phyloP scores from a whole-genome alignment of 2,113 vertebrate species.

The Capreolus pygargus region DNA sequence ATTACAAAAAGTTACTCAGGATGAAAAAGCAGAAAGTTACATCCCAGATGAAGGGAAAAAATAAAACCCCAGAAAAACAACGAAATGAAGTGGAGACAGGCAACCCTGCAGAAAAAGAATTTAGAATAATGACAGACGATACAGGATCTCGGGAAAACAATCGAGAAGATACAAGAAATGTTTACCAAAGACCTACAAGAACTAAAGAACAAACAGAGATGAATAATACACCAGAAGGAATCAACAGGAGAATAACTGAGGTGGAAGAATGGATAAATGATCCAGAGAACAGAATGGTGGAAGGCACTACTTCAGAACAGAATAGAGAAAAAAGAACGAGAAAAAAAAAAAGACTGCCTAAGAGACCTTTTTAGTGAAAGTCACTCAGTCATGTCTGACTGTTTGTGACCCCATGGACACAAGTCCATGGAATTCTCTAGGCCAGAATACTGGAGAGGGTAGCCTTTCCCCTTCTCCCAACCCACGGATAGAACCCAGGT shows the following conservation, averaged over 20 bases:
- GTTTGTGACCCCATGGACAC: neutral
- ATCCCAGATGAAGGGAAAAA: neutral
- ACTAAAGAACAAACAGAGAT: neutral
- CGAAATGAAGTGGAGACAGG: neutral
- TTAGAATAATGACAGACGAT: neutral
- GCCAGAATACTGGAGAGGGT: neutral
- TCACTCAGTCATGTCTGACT: neutral
- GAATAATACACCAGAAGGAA: neutral
- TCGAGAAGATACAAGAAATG: neutral
- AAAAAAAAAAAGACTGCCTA: neutral
- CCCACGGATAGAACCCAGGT: neutral
- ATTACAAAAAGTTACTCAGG: neutral
- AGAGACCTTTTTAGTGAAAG: neutral
- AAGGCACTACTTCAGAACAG: neutral
- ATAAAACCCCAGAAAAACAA: neutral
- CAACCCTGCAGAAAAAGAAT: neutral
- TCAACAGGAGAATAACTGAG: neutral
- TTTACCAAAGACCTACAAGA: neutral
- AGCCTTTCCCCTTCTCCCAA: neutral
- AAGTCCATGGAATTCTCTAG: neutral
- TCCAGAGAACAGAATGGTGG: neutral
- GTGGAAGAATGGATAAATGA: neutral
- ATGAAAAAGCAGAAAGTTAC: neutral
- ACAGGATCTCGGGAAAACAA: neutral
- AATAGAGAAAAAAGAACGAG: neutral